These are phyloP conservation scores for Camponotus vicinus DNA, from an alignment of 1,140 invertebrate species.

Conservation along the genomic window DNA sequence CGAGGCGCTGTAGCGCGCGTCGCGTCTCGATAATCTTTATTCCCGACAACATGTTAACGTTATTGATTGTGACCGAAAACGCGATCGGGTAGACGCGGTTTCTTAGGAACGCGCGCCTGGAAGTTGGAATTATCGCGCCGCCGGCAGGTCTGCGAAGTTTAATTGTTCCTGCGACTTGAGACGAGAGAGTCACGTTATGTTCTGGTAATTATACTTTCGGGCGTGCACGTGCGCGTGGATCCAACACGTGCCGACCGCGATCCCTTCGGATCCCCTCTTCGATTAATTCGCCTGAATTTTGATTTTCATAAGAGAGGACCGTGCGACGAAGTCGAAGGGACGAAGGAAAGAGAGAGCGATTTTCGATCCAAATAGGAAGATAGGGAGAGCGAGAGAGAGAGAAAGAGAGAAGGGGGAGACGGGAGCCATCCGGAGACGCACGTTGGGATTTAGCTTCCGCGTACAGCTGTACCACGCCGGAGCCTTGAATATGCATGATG, in stretches of 20 bases:
- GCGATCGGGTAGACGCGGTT: slow-evolving; percentile 46
- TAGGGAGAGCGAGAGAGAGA: slow-evolving; percentile 13
- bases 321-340: slow-evolving; percentile 1
- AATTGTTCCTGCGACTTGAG: slow-evolving; percentile 67
- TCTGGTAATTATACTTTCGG: slow-evolving; percentile 66
- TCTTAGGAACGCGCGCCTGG: slow-evolving; percentile 18
- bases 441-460: slow-evolving; percentile 85
- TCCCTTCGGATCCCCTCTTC: slow-evolving; percentile 28
- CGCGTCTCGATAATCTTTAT: slow-evolving; percentile 19
- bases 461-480: slow-evolving; percentile 83
- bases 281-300: slow-evolving; percentile 82
- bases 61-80: slow-evolving; percentile 22
- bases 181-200: slow-evolving; percentile 60
- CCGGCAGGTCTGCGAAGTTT: slow-evolving; percentile 66
- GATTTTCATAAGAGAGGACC: slow-evolving; percentile 81
- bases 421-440: slow-evolving; percentile 71
- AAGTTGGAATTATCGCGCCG: slow-evolving; percentile 24
- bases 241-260: not conserved
- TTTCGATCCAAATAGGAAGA: slow-evolving; percentile 30
- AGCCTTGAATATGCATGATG: slow-evolving; percentile 86
- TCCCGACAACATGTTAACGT: not conserved
- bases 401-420: not conserved
- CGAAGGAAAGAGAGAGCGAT: not conserved
- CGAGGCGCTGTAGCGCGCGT: not conserved
- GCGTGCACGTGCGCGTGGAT: not conserved